These are phyloP conservation scores for Neomonachus schauinslandi DNA, from an alignment of 2,113 vertebrate species.

Conservation along the genomic window DNA sequence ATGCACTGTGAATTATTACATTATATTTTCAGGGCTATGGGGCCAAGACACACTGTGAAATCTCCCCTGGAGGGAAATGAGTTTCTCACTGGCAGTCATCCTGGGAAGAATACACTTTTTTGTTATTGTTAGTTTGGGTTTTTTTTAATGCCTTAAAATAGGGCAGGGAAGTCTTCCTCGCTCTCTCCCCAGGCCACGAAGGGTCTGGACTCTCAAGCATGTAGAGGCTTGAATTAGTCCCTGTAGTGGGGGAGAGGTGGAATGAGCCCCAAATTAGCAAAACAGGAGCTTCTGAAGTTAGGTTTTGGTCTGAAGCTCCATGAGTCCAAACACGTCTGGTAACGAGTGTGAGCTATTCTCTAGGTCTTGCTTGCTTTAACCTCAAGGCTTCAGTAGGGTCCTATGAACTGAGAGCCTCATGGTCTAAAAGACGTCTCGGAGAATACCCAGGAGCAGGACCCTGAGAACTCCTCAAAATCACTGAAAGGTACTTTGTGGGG, in stretches of 20 bases:
- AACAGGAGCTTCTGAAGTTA: not conserved
- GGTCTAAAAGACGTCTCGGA: not conserved
- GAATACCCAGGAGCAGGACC: not conserved
- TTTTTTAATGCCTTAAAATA: not conserved
- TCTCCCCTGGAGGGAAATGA: not conserved
- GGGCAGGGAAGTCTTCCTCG: not conserved
- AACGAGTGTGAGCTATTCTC: not conserved
- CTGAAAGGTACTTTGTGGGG: not conserved
- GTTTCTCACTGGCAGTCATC: not conserved
- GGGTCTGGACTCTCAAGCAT: not conserved
- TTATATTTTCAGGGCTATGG: not conserved
- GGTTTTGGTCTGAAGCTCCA: not conserved
- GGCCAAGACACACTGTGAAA: not conserved
- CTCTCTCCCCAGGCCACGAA: not conserved
- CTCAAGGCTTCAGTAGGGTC: not conserved
- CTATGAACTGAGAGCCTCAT: not conserved
- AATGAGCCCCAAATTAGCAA: not conserved
- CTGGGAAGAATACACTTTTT: not conserved
- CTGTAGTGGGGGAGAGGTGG: fast-evolving
- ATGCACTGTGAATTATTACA: not conserved
- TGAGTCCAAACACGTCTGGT: fast-evolving
- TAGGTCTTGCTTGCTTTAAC: not conserved
- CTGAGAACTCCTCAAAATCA: not conserved
- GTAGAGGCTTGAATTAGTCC: not conserved
- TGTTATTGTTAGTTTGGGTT: not conserved